A percentile compares a stretch with the other conserved stretches of the same genome.
Conservation (phyloP, 2,888 invertebrate species). For the Candidula unifasciata region DNA sequence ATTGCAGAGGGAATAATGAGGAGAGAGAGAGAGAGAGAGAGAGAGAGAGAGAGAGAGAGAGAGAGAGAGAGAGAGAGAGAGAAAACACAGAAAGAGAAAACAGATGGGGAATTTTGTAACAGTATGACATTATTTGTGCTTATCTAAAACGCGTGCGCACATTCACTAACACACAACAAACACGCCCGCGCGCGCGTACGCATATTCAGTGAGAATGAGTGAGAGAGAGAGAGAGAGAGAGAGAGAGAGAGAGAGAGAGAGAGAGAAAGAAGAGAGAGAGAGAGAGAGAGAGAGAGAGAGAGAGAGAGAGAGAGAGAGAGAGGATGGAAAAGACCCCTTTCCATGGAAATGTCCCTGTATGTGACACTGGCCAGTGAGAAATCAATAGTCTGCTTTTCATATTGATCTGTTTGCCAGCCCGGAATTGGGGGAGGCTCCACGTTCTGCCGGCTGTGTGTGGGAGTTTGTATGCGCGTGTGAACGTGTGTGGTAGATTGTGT, state of each 20-base stretch:
- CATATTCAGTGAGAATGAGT: neutral
- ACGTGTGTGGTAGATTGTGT: neutral
- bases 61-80: slow-evolving; percentile 14
- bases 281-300: slow-evolving; percentile 13
- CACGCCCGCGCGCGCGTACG: too few relatives aligned
- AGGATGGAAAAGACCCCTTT: neutral
- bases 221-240: slow-evolving; percentile 5
- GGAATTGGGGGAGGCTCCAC: neutral
- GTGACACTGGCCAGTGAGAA: neutral
- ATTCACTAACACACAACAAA: too few relatives aligned
- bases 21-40: slow-evolving; percentile 26
- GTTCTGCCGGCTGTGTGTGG: neutral
- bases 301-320: neutral
- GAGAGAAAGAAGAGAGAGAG: neutral
- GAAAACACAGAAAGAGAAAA: too few relatives aligned
- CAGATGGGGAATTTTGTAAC: too few relatives aligned
- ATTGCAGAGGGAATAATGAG: too few relatives aligned
- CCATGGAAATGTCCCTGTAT: neutral
- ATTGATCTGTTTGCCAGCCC: neutral
- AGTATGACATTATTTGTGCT: too few relatives aligned
- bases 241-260: slow-evolving; percentile 26
- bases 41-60: neutral
- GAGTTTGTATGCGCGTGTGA: neutral
- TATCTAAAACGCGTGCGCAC: too few relatives aligned
- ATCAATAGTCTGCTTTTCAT: neutral